Conservation (phyloP, 2,113 vertebrate genomes). For the Engystomops pustulosus region DNA sequence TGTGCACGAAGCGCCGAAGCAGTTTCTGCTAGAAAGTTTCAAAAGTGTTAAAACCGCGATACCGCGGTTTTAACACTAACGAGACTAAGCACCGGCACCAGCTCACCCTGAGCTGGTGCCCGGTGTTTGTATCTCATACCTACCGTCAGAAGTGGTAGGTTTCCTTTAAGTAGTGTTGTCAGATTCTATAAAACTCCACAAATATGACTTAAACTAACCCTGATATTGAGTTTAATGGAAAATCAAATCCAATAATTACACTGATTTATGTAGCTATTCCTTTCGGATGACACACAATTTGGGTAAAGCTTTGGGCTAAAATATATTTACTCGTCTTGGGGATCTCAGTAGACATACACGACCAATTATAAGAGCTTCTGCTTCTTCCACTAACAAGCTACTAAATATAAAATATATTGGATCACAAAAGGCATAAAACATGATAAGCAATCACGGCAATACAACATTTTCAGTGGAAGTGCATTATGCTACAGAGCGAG, state of each 20-base stretch:
- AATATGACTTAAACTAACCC: slow-evolving; percentile 66
- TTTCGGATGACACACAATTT: slow-evolving; percentile 65
- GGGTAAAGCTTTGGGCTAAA: slow-evolving; percentile 62
- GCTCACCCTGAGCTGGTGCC: no score
- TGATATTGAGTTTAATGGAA: slow-evolving; percentile 66
- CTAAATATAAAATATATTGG: background rate
- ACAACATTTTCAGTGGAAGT: background rate
- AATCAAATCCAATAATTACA: slow-evolving; percentile 67
- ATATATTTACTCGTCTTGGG: slow-evolving; percentile 8
- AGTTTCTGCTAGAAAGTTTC: no score
- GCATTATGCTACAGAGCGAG: no score
- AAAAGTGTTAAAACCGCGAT: no score
- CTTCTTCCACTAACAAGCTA: slow-evolving; percentile 13
- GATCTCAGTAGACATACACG: slow-evolving; percentile 6
- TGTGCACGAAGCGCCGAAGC: no score
- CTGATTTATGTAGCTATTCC: slow-evolving; percentile 67
- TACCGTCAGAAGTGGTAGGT: no score
- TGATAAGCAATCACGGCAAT: no score
- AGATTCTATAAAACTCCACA: slow-evolving; percentile 68
- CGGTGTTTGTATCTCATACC: no score
- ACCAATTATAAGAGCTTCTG: slow-evolving; percentile 25
- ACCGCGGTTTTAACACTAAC: no score
- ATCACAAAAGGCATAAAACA: background rate
- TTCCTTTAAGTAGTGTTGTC: slow-evolving; percentile 74
- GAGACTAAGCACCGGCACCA: no score